phyloP scores from a whole-genome alignment of 2,888 invertebrate species.

The Sepiola atlantica region DNA sequence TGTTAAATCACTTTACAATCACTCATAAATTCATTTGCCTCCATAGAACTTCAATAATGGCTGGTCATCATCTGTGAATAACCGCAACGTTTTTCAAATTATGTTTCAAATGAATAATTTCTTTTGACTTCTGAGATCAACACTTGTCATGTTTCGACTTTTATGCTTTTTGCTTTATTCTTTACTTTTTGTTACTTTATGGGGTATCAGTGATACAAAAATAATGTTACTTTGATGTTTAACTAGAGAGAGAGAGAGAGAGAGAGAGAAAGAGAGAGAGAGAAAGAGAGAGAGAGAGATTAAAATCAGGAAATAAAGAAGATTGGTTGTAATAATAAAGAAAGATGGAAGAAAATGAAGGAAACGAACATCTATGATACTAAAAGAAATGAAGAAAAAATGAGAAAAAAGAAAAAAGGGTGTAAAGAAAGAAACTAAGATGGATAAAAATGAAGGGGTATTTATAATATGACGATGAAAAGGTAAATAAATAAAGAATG shows the following conservation, averaged over 20 bases:
- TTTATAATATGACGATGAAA: background rate
- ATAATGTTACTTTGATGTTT: background rate
- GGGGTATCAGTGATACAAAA: background rate
- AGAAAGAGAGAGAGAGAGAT: too few species aligned
- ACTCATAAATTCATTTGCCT: background rate
- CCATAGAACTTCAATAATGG: background rate
- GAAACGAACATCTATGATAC: background rate
- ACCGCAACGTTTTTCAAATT: constrained; percentile 32
- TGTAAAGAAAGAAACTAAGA: background rate
- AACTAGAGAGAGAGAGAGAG: background rate
- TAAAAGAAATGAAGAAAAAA: background rate
- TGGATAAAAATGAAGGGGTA: too few species aligned
- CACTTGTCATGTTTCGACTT: background rate
- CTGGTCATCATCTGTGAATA: background rate
- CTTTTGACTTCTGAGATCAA: background rate
- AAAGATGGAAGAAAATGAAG: background rate
- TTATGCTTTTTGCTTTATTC: background rate
- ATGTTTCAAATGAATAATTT: background rate
- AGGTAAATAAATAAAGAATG: background rate
- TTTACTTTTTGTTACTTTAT: background rate
- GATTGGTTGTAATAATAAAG: too few species aligned
- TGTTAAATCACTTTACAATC: constrained; percentile 15
- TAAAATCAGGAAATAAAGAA: too few species aligned
- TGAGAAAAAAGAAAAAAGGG: background rate
- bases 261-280: too few species aligned